Conservation (phyloP, 2,113 vertebrate species). For the Varanus komodoensis region DNA sequence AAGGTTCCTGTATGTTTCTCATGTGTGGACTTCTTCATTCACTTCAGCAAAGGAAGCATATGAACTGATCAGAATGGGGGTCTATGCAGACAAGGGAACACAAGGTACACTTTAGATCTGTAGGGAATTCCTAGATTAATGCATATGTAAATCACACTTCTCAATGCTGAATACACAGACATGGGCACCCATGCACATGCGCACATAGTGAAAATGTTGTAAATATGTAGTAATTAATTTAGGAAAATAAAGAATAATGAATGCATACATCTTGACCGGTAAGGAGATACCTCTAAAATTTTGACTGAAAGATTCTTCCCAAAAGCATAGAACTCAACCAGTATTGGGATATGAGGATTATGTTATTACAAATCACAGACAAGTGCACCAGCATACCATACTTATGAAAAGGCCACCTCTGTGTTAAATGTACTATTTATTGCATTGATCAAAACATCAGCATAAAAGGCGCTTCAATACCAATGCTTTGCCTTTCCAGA, state of each 20-base stretch:
- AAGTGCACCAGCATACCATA: not conserved
- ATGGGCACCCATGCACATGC: no score
- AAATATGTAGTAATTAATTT: no score
- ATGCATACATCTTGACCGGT: no score
- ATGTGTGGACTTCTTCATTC: not conserved
- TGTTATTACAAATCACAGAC: not conserved
- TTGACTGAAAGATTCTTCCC: not conserved
- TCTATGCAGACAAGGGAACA: not conserved
- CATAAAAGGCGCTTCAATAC: constrained; percentile 32
- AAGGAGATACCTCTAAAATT: not conserved
- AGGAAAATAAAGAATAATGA: no score
- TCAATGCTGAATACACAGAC: not conserved
- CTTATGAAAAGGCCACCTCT: not conserved
- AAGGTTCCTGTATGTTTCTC: not conserved
- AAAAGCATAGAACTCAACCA: not conserved
- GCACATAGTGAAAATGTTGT: no score
- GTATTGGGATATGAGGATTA: not conserved
- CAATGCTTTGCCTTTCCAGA: constrained; percentile 49
- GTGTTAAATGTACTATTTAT: constrained; percentile 18
- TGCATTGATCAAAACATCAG: not conserved
- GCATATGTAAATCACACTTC: not conserved
- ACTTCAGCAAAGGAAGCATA: not conserved
- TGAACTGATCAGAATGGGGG: not conserved
- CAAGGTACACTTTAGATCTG: not conserved
- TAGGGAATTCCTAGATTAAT: not conserved